Evolutionary conservation across 2,113 vertebrate genomes (phyloP).

Genomic region (Xiphophorus maculatus): DNA sequence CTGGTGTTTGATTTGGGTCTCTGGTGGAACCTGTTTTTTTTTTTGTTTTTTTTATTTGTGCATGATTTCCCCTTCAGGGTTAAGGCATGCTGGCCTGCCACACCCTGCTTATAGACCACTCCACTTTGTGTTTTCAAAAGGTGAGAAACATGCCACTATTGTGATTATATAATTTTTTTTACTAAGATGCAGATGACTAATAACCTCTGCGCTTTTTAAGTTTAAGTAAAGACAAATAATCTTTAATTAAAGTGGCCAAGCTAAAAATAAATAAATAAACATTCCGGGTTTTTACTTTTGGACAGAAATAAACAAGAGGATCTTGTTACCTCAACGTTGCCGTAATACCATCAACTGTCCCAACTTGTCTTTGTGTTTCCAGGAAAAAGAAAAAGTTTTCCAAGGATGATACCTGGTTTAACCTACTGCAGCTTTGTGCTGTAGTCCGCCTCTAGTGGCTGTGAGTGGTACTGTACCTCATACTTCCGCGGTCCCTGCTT

Average conservation of each 20-base stretch:
- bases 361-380: slow-evolving; percentile 1
- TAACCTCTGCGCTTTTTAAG: background rate
- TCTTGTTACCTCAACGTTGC: background rate
- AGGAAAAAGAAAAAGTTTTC: background rate
- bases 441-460: slow-evolving; percentile 8
- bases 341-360: background rate
- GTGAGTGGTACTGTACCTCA: background rate
- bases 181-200: background rate
- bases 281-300: background rate
- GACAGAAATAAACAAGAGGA: background rate
- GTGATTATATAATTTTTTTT: background rate
- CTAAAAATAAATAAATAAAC: too few species aligned
- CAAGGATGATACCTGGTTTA: background rate
- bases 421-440: rapidly evolving
- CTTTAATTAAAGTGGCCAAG: background rate
- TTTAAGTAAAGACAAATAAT: background rate
- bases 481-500: slow-evolving; percentile 11
- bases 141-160: background rate
- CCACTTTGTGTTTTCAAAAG: background rate
- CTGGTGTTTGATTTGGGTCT: background rate
- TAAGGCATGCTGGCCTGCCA: background rate
- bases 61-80: background rate
- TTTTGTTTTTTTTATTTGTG: too few species aligned
- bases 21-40: too few species aligned
- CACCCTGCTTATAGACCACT: too few species aligned